Evolutionary conservation across 1,140 invertebrate species (phyloP), one percentile per base, ranked within the genome.

Genomic region (Pomacea maculata): DNA sequence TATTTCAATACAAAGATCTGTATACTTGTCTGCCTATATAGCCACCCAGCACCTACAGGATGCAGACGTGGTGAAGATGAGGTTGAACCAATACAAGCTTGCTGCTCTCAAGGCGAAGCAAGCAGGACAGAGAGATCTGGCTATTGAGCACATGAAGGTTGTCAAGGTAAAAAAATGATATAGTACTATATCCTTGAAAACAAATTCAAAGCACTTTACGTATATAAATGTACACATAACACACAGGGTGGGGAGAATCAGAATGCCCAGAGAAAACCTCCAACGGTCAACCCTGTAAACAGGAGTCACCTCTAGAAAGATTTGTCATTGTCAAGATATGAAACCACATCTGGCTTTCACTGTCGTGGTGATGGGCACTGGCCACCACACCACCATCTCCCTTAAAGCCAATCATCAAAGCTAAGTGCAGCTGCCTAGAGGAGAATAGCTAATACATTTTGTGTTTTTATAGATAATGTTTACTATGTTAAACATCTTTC

Each of bases 51-150:
- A 78, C 19, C 19, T 70, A 8, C 77, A 78, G 77, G 77, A 70
- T 15, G 52, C 77, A 70, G 77, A 76, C 21, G 80, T 85, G 73
- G 77, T 91, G 54, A 79, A 71, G 21, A 81, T 83, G 45, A 84
- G 95, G 55, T 93, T 94, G 88, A 93, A 94, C 82, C 93, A 97
- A 86, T 98, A 97, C 88, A 97, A 96, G 92, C 90, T 93, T 0
- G 96, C 96, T 6, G 97, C 97, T 0, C 84, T 98, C 25, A 90
- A 93, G 21, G 95, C 95, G 72, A 98, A 98, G 88, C 95, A 94
- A 68, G 88, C 90, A 17, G 95, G 95, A 0, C 95, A 98, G 86
- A 94, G 93, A 64, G 90, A 93, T 17, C 92, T 93, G 75, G 97
- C 97, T 0, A 85, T 96, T 12, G 93, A 94, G 82, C 94, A 94